Evolutionary conservation across 2,888 invertebrate species (phyloP).

Genomic region (Drosophila multiciliata): DNA sequence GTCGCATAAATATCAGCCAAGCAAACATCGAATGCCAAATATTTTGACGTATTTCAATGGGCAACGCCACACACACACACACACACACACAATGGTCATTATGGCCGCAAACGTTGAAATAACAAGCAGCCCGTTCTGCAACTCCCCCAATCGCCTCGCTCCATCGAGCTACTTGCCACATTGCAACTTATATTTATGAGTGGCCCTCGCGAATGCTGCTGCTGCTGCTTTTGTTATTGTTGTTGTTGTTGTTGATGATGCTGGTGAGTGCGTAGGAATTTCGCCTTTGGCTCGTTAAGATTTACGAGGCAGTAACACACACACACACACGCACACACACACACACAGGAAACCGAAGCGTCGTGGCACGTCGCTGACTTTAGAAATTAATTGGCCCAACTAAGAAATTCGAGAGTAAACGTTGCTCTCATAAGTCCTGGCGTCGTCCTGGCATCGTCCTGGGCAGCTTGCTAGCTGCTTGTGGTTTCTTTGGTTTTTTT

Average conservation of each 20-base stretch:
- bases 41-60: conserved; percentile 78
- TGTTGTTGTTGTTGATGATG: conserved; percentile 23
- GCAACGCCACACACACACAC: conserved; percentile 18
- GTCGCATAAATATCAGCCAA: conserved; percentile 56
- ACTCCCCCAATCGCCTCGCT: not conserved
- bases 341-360: conserved; percentile 26
- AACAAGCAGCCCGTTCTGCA: conserved; percentile 50
- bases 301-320: conserved; percentile 69
- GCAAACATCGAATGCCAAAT: conserved; percentile 81
- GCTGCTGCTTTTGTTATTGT: not conserved
- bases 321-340: conserved; percentile 34
- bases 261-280: conserved; percentile 72
- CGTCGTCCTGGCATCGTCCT: conserved; percentile 61
- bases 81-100: conserved; percentile 64
- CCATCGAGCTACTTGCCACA: conserved; percentile 49
- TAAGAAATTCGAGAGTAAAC: conserved; percentile 78
- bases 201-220: conserved; percentile 62
- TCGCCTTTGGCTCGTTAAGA: conserved; percentile 79
- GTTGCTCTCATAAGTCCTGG: conserved; percentile 76
- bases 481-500: conserved; percentile 39
- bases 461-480: conserved; percentile 35
- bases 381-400: conserved; percentile 82
- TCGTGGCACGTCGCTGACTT: conserved; percentile 74
- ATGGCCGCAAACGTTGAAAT: conserved; percentile 71
- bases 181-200: conserved; percentile 74